Conservation (phyloP, 2,797 vertebrate genomes). For the Balearica regulorum region DNA sequence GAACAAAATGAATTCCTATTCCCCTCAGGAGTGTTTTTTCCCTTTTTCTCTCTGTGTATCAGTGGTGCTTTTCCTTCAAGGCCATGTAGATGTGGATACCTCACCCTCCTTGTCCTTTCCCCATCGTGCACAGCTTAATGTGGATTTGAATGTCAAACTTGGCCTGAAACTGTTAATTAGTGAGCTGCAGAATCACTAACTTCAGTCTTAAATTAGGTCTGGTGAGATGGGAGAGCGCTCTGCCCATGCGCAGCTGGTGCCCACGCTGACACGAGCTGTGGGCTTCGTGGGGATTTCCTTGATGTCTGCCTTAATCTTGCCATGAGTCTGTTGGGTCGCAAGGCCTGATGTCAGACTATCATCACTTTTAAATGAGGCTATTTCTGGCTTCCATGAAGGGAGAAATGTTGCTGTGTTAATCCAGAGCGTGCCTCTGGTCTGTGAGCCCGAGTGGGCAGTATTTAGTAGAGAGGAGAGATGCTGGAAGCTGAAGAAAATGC, state of each 20-base stretch:
- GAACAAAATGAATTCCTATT: background rate
- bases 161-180: background rate
- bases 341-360: background rate
- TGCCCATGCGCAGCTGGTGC: background rate
- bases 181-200: background rate
- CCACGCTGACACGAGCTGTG: background rate
- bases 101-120: background rate
- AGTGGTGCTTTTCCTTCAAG: background rate
- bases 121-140: background rate
- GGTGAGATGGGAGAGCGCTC: background rate
- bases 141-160: background rate
- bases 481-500: background rate
- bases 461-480: background rate
- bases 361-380: background rate
- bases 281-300: background rate
- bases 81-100: background rate
- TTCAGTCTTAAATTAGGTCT: background rate
- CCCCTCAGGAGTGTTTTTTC: background rate
- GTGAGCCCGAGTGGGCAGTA: background rate
- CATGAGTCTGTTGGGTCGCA: rapidly evolving
- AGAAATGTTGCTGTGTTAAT: background rate
- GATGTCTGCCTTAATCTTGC: background rate
- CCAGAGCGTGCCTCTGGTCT: background rate
- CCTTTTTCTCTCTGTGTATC: background rate
- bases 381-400: background rate